These are phyloP conservation scores for Hesperia comma DNA, from an alignment of 2,888 invertebrate species.

Conservation along the genomic window DNA sequence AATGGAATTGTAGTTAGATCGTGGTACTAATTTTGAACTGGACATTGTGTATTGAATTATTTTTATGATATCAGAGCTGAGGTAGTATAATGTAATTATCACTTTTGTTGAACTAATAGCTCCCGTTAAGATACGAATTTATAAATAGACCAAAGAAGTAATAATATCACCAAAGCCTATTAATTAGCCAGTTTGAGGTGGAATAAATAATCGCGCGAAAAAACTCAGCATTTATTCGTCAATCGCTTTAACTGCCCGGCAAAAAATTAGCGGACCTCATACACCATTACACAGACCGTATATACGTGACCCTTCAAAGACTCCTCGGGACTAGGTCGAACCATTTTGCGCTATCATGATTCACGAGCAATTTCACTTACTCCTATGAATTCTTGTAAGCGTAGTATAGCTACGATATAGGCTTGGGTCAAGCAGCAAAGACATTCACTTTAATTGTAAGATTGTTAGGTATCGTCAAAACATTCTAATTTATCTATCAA, in stretches of 20 bases:
- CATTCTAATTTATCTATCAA: too few species aligned
- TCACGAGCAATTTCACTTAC: slow-evolving; percentile 6
- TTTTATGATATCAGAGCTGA: too few species aligned
- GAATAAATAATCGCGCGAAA: not conserved
- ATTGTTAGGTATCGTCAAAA: too few species aligned
- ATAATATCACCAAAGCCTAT: too few species aligned
- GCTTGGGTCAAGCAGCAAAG: not conserved
- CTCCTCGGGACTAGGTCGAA: not conserved
- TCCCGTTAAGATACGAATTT: too few species aligned
- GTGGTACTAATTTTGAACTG: not conserved
- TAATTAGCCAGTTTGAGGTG: too few species aligned
- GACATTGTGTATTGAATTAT: not conserved
- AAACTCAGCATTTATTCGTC: not conserved
- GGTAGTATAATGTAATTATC: too few species aligned
- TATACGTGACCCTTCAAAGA: slow-evolving; percentile 3
- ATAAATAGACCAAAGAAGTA: too few species aligned
- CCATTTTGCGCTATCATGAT: slow-evolving; percentile 8
- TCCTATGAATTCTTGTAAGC: not conserved
- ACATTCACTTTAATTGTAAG: not conserved
- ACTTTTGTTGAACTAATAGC: too few species aligned
- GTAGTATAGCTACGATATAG: not conserved
- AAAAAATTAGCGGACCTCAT: slow-evolving; percentile 2
- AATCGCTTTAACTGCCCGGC: not conserved
- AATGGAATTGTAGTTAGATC: slow-evolving; percentile 11
- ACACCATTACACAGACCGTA: not conserved